phyloP scores from a whole-genome alignment of 2,113 vertebrate genomes.

The Erythrocercus mccallii region DNA sequence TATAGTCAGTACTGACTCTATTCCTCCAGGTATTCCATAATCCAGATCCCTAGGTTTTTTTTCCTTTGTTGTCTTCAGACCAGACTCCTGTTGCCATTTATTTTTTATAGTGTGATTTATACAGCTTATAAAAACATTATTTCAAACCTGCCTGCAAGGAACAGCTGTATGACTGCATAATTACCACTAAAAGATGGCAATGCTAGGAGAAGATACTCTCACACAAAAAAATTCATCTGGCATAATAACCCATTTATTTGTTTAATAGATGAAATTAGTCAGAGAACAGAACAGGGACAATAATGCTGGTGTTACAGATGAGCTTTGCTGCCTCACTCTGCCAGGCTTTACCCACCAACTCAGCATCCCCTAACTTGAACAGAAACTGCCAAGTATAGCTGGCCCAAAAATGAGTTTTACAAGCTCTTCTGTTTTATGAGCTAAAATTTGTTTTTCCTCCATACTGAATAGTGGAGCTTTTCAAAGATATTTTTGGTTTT shows the following conservation, averaged over 20 bases:
- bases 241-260: slow-evolving; percentile 37
- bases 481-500: background rate
- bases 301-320: background rate
- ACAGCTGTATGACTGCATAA: slow-evolving; percentile 43
- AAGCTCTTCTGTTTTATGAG: background rate
- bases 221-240: background rate
- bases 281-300: slow-evolving; percentile 12
- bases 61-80: background rate
- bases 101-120: slow-evolving; percentile 17
- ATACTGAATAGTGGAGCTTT: background rate
- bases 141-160: slow-evolving; percentile 20
- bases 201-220: background rate
- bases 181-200: background rate
- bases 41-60: background rate
- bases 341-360: background rate
- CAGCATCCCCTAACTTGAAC: background rate
- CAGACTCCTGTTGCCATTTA: background rate
- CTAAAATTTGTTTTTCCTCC: background rate
- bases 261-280: slow-evolving; percentile 43
- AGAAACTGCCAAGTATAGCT: background rate
- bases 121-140: slow-evolving; percentile 20
- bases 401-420: background rate
- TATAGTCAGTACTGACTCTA: background rate
- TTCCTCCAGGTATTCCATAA: background rate
- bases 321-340: background rate